Base-by-base conservation (phyloP, 2,888 invertebrate species). In the Volucella zonaria region DNA sequence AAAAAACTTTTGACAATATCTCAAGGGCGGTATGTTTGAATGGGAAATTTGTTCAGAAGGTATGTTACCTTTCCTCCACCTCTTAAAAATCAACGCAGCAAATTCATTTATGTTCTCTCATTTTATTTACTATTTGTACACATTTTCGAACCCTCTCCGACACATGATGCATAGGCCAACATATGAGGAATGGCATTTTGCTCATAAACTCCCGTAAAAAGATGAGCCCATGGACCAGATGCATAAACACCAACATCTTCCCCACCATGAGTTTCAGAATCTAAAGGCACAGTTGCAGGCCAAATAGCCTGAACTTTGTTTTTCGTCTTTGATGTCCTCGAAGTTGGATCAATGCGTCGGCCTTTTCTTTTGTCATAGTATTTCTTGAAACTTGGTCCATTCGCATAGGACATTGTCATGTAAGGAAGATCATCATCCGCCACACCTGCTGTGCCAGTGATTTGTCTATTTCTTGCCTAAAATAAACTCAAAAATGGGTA, bases 201-300 rank as follows among this genome's bases (percentile, higher is more conserved):
- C 88, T 97, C 96, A 88, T 95, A 95, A 70, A 94, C 94, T 0
- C 96, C 96, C 0, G 95, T 94, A 89, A 97, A 96, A 1, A 97
- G 92, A 89, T 97, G 96, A 0, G 96, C 92, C 95, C 95, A 95
- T 0, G 96, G 96, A 38, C 95, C 97, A 8, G 91, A 92, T 0
- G 96, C 96, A 90, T 94, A 96, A 0, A 97, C 94, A 0, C 94
- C 94, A 0, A 97, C 96, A 90, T 97, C 97, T 83, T 97, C 96
- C 0, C 95, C 96, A 0, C 95, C 96, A 88, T 96, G 96, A 0
- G 95, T 95, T 89, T 96, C 96, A 1, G 52, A 64, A 11, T 86
- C 80, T 1, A 89, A 49, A 1, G 90, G 89, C n/a, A 94, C 93
- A 0, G 94, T 90, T 0, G 95, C 91, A 0, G 95, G 95, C 88